phyloP scores from a whole-genome alignment of 2,888 invertebrate species.

The Carterocephalus palaemon region DNA sequence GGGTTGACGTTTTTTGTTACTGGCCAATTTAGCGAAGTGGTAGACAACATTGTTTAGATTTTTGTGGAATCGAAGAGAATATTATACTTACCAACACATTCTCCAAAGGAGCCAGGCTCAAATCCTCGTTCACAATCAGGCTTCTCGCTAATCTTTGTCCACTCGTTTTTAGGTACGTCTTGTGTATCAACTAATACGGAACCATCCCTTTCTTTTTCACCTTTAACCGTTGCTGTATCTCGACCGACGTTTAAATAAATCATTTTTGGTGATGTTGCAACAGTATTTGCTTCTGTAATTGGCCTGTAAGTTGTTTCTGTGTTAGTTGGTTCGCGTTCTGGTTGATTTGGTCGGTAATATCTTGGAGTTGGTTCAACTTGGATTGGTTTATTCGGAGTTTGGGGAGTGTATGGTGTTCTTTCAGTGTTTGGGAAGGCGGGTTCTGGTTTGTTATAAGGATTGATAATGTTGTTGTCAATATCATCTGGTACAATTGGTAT shows the following conservation, averaged over 20 bases:
- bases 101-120: constrained; percentile 73
- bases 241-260: constrained; percentile 43
- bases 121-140: constrained; percentile 73
- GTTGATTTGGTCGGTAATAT: constrained; percentile 4
- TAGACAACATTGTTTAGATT: background rate
- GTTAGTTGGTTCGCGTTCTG: constrained; percentile 25
- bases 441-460: constrained; percentile 28
- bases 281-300: constrained; percentile 26
- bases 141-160: constrained; percentile 48
- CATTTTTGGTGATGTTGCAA: constrained; percentile 37
- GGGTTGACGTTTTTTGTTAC: no score
- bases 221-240: constrained; percentile 44
- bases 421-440: constrained; percentile 7
- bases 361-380: constrained; percentile 1
- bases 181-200: constrained; percentile 49
- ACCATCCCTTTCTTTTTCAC: constrained; percentile 45
- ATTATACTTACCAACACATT: constrained; percentile 75
- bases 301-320: constrained; percentile 41
- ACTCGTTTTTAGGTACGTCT: constrained; percentile 52
- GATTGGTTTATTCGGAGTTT: background rate
- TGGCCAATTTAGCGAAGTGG: no score
- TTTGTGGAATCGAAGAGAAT: background rate
- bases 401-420: background rate
- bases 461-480: constrained; percentile 26
- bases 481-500: constrained; percentile 6